Evolutionary conservation across 2,888 invertebrate genomes (phyloP).

Genomic region (Chymomyza procnemis): DNA sequence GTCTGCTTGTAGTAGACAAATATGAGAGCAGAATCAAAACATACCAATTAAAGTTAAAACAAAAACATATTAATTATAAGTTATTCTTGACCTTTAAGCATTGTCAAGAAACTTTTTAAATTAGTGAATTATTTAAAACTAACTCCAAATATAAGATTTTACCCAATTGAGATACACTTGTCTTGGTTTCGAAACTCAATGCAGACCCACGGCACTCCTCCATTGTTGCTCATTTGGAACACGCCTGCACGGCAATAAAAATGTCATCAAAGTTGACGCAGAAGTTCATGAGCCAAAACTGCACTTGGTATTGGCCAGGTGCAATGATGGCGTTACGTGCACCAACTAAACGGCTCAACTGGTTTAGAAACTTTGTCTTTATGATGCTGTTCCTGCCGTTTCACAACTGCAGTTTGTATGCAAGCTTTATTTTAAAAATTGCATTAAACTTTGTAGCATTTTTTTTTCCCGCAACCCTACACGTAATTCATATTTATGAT

Average conservation of each 20-base stretch:
- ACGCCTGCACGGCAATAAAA: conserved; percentile 41
- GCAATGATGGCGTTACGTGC: conserved; percentile 33
- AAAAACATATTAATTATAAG: no score
- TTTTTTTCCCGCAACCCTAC: conserved; percentile 26
- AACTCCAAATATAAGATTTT: no score
- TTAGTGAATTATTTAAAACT: no score
- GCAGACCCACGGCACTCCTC: not conserved
- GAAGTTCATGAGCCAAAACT: conserved; percentile 60
- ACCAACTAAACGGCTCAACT: conserved; percentile 28
- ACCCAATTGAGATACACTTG: no score
- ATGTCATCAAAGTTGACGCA: conserved; percentile 58
- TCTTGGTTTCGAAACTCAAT: no score
- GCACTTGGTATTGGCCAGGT: conserved; percentile 56
- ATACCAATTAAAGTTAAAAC: no score
- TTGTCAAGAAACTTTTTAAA: no score
- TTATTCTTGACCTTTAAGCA: no score
- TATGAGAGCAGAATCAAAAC: no score
- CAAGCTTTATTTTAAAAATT: conserved; percentile 48
- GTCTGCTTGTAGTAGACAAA: no score
- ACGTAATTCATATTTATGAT: conserved; percentile 67
- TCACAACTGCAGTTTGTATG: conserved; percentile 46
- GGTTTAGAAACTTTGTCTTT: conserved; percentile 51
- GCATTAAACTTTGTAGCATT: conserved; percentile 64
- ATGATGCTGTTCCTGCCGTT: conserved; percentile 21
- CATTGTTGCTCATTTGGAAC: conserved; percentile 9